Base-by-base conservation (phyloP, 2,113 vertebrate species). In the Sceloporus undulatus region DNA sequence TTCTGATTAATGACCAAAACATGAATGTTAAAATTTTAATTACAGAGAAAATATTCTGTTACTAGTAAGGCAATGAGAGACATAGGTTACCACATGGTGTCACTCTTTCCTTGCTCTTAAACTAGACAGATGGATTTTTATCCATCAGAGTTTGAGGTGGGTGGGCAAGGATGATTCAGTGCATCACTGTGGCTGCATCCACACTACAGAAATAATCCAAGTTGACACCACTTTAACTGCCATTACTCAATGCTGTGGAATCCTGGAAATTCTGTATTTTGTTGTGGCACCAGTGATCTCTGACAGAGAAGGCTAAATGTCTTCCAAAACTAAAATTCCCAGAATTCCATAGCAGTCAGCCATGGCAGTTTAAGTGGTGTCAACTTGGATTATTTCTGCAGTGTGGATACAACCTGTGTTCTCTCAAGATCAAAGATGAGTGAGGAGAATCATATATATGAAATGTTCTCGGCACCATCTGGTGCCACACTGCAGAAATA, bases 41-140 rank as follows among this genome's bases (percentile, higher is more conserved):
- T 62, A 27, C 25, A 9, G 70, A 48, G 16, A 18, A 83, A 70
- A 52, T 54, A 40, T 62, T 82, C 86, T 82, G 6, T 29, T 87
- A 75, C 85, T 21, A 86, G 21, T 0, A 79, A 87, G 56, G 19
- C 74, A 85, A 74, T 38, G 18, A n/a, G 76, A 84, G 70, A n/a
- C 65, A 8, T 79, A 19, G 90, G 90, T 48, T 3, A 81, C 80
- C 82, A 56, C 92, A 92, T 66, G 80, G 73, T 92, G 82, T 92
- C 91, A 89, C 52, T 91, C 68, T 89, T 40, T 75, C 65, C 66
- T 88, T 5, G 81, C 34, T 90, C 14, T 82, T 84, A 83, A 86
- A 84, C 11, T 10, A 42, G 2, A 40, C n/a, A 3, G 0, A 29
- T 76, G 42, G 54, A 29, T 68, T 70, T 77, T 74, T 88, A 86